phyloP scores from a whole-genome alignment of 2,888 invertebrate genomes.

The Stenoptilia bipunctidactyla region DNA sequence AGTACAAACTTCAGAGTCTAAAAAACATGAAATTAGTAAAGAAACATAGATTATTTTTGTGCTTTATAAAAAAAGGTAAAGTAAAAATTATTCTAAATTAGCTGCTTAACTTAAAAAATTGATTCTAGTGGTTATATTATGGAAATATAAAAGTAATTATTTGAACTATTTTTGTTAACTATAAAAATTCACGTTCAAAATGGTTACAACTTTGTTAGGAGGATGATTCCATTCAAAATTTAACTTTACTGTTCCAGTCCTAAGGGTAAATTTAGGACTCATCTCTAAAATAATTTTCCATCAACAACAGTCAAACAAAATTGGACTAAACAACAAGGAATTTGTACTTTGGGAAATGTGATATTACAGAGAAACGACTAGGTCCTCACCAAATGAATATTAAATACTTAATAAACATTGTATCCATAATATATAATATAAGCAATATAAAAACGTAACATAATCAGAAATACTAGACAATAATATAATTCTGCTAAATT shows the following conservation, averaged over 20 bases:
- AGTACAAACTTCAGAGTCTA: conserved; percentile 25
- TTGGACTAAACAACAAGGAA: conserved; percentile 74
- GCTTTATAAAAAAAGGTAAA: conserved; percentile 49
- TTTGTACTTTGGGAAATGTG: conserved; percentile 73
- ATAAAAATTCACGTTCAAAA: conserved; percentile 18
- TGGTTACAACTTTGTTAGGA: conserved; percentile 5
- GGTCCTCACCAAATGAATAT: conserved; percentile 70
- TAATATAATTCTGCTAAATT: conserved; percentile 70
- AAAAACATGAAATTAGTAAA: conserved; percentile 30
- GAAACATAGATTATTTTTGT: conserved; percentile 35
- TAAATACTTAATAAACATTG: conserved; percentile 63
- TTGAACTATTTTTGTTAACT: conserved; percentile 31
- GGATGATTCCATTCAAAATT: not conserved
- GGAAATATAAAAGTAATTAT: conserved; percentile 30
- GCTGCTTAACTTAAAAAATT: conserved; percentile 51
- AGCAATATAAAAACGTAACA: conserved; percentile 70
- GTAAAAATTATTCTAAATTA: conserved; percentile 48
- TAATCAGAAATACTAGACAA: conserved; percentile 67
- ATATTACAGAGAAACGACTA: conserved; percentile 71
- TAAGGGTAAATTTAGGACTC: conserved; percentile 13
- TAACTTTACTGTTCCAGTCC: conserved; percentile 2
- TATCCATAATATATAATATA: conserved; percentile 67
- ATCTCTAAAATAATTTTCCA: conserved; percentile 63
- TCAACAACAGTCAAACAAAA: conserved; percentile 70
- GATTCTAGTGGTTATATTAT: conserved; percentile 27